These are phyloP conservation scores for Drosophila pectinifera DNA, from an alignment of 1,140 invertebrate genomes.

Conservation along the genomic window DNA sequence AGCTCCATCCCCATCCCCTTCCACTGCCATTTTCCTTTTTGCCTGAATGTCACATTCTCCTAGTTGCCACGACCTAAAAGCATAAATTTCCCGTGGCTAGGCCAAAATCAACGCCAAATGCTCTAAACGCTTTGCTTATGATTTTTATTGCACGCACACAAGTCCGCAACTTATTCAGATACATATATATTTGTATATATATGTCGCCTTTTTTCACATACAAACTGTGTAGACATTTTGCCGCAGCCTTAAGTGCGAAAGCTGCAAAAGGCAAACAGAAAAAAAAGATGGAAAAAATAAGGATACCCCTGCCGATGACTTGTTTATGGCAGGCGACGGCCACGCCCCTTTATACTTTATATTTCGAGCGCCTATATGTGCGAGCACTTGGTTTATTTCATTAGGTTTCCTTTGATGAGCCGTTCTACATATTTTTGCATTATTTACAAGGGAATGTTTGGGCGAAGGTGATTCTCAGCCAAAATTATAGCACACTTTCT, in stretches of 20 bases:
- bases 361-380: constrained; percentile 15
- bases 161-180: constrained; percentile 13
- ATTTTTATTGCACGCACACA: constrained; percentile 72
- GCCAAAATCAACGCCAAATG: constrained; percentile 71
- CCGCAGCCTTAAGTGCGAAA: constrained; percentile 52
- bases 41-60: constrained; percentile 37
- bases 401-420: constrained; percentile 52
- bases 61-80: constrained; percentile 62
- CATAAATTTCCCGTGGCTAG: constrained; percentile 68
- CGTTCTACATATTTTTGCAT: constrained; percentile 42
- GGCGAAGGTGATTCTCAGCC: constrained; percentile 1
- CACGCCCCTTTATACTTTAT: constrained; percentile 44
- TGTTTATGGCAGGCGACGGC: constrained; percentile 53
- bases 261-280: constrained; percentile 10
- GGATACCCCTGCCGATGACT: constrained; percentile 53
- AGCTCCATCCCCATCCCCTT: constrained; percentile 9
- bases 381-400: constrained; percentile 55
- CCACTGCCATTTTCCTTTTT: constrained; percentile 15
- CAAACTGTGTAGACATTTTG: constrained; percentile 41
- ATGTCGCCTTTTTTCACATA: constrained; percentile 6
- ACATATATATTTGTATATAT: constrained; percentile 7
- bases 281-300: constrained; percentile 9
- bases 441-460: constrained; percentile 12
- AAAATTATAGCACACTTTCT: constrained; percentile 31
- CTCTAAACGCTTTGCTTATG: constrained; percentile 69